These are phyloP conservation scores for Drosophila kepulauana DNA, from an alignment of 1,140 invertebrate species.

Conservation along the genomic window DNA sequence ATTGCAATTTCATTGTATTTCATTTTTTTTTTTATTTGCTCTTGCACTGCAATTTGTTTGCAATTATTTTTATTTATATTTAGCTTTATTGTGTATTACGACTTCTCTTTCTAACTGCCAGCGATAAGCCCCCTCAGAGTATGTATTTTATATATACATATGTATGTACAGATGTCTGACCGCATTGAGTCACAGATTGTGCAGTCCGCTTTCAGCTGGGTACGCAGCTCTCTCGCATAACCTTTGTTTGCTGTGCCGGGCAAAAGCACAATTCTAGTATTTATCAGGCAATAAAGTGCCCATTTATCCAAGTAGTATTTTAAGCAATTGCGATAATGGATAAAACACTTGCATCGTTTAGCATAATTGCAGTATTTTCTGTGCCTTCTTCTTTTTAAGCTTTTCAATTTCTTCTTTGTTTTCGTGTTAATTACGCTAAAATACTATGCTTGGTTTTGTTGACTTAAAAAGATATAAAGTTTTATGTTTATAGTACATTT, in stretches of 20 bases:
- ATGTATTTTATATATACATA: constrained; percentile 5
- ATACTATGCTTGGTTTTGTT: neutral
- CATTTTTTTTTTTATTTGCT: constrained; percentile 25
- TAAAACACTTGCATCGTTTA: constrained; percentile 2
- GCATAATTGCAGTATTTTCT: neutral
- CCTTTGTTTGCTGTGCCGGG: constrained; percentile 2
- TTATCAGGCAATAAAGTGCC: constrained; percentile 12
- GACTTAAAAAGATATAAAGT: too few relatives aligned
- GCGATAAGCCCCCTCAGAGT: constrained; percentile 50
- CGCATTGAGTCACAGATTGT: constrained; percentile 42
- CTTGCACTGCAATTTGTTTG: constrained; percentile 60
- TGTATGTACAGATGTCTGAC: constrained; percentile 9
- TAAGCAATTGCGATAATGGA: constrained; percentile 9
- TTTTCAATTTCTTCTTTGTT: constrained; percentile 1
- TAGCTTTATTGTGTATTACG: constrained; percentile 48
- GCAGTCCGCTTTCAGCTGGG: neutral
- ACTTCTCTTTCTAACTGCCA: constrained; percentile 11
- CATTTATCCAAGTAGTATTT: constrained; percentile 17
- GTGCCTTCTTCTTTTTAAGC: neutral
- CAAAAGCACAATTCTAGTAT: constrained; percentile 17
- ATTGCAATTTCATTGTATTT: constrained; percentile 25
- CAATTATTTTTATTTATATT: constrained; percentile 69
- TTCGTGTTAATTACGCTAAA: neutral
- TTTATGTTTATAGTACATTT: too few relatives aligned
- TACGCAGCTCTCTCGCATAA: constrained; percentile 23